Conservation (phyloP, 2,797 vertebrate genomes). For the Huso huso region DNA sequence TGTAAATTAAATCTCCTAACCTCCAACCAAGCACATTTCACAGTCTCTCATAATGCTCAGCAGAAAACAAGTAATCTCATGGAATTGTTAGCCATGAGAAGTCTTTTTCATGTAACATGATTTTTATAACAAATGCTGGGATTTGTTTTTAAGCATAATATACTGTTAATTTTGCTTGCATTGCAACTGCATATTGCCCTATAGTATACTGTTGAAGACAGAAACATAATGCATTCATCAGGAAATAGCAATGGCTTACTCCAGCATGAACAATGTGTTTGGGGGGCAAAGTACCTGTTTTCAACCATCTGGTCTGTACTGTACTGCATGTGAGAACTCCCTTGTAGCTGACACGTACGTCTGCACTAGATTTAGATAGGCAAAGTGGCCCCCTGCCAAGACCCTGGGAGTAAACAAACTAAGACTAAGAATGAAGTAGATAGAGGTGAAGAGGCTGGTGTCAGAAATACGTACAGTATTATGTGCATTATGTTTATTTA, state of each 20-base stretch:
- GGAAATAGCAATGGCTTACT: conserved; percentile 22
- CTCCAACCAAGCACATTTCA: conserved; percentile 46
- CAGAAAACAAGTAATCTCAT: conserved; percentile 12
- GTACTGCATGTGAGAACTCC: conserved; percentile 37
- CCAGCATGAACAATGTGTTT: conserved; percentile 31
- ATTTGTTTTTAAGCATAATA: not conserved
- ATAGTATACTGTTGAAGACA: not conserved
- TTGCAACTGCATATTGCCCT: conserved; percentile 5
- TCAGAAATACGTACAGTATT: too few species aligned
- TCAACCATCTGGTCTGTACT: conserved; percentile 50
- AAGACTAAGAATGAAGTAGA: conserved; percentile 42
- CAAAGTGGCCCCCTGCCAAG: too few species aligned
- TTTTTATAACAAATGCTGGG: too few species aligned
- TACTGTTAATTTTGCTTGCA: not conserved
- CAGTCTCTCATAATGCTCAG: conserved; percentile 49
- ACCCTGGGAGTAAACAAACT: conserved; percentile 54
- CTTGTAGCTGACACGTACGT: conserved; percentile 27
- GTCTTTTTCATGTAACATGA: too few species aligned
- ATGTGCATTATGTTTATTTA: too few species aligned
- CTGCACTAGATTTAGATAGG: conserved; percentile 49
- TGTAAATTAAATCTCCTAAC: conserved; percentile 50
- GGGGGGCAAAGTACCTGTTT: conserved; percentile 41
- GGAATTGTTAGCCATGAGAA: too few species aligned
- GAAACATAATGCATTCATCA: conserved; percentile 21
- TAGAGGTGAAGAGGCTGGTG: too few species aligned